These are phyloP conservation scores for Phoebastria nigripes DNA, from an alignment of 2,797 vertebrate genomes.

Conservation along the genomic window DNA sequence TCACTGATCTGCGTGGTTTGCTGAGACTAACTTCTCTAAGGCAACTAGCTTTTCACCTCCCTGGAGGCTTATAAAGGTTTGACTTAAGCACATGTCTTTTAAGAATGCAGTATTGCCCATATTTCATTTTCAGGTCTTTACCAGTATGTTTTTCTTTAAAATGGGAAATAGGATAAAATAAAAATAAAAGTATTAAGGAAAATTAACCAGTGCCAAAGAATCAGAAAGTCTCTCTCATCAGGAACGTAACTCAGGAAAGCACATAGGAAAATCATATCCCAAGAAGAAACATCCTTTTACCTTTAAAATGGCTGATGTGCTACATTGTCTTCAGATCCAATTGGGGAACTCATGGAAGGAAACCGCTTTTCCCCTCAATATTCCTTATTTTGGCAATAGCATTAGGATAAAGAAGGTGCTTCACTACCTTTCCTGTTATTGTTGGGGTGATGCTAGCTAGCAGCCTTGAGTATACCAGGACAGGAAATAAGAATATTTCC, in stretches of 20 bases:
- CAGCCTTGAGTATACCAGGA: neutral
- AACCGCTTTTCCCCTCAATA: neutral
- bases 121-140: neutral
- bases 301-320: neutral
- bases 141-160: neutral
- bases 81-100: neutral
- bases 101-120: neutral
- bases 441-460: neutral
- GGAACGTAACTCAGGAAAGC: neutral
- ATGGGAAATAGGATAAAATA: neutral
- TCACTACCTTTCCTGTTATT: neutral
- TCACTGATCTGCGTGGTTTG: fast-evolving
- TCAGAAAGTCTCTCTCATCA: neutral
- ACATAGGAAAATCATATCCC: neutral
- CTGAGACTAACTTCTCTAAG: neutral
- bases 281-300: neutral
- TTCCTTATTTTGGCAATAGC: neutral
- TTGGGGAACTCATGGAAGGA: neutral
- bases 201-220: neutral
- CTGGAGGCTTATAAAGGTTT: neutral
- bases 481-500: neutral
- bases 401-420: neutral
- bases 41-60: neutral
- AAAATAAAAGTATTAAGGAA: neutral
- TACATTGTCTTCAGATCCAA: neutral